Base-by-base conservation (phyloP, 2,797 vertebrate genomes). In the Menidia menidia region DNA sequence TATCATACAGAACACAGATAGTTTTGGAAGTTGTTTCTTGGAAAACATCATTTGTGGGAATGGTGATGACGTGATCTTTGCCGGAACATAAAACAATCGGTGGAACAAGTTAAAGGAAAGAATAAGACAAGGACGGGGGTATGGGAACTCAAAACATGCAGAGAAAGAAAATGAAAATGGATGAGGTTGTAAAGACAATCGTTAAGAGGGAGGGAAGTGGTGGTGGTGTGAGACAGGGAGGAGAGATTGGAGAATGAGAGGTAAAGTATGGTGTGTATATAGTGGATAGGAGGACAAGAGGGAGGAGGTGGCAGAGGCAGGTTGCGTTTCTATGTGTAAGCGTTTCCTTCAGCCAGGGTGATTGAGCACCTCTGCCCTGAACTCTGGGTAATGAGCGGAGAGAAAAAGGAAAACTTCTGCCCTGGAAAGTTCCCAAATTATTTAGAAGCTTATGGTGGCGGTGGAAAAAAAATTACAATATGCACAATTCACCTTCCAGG, bases 401-500 rank as follows among this genome's bases (percentile, higher is more conserved):
- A 92, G 87, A 77, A 83, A 81, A 75, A 81, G 87, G 84, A 83
- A 93, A 93, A 94, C 90, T 95, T 94, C 87, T 90, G 87, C 75
- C 79, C 83, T 83, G 80, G 84, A 94, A 95, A 94, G 88, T 94
- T 94, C 92, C 88, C 91, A 93, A 94, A 94, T 94, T 94, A 95
- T 94, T 94, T 94, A 92, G 92, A 92, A 89, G 87, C 87, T 91
- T 88, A 83, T 87, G 73, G 81, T 86, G 76, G 87, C 32, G 58
- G 53, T 25, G 25, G 25, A 60, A 71, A 87, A 48, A 91, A 92
- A 90, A 93, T 93, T 94, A 93, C 93, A 94, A 93, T 95, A 92
- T 94, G 92, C 92, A 93, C 92, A 92, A 93, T 89, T 91, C 88
- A 91, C 92, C 92, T 92, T 93, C 90, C 91, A 87, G 77, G 94